These are phyloP conservation scores for Pocillopora damicornis DNA, from an alignment of 64 coral and sea anemone genomes.

Conservation along the genomic window DNA sequence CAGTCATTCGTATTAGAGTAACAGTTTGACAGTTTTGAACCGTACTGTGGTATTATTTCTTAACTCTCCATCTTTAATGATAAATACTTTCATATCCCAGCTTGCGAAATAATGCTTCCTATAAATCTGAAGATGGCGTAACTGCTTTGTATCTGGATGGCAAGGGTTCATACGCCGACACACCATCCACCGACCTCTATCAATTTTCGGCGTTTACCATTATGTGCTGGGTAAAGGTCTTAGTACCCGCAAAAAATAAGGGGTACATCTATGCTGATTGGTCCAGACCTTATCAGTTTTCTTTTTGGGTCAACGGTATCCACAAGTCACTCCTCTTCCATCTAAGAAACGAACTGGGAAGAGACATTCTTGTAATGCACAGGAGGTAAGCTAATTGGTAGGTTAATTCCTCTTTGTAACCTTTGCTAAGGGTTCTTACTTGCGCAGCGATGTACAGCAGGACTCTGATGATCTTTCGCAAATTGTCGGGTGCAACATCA, in stretches of 20 bases:
- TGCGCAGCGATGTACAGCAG: too few species aligned
- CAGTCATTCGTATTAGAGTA: too few species aligned
- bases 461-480: too few species aligned
- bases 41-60: neutral
- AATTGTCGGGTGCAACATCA: too few species aligned
- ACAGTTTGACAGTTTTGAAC: neutral
- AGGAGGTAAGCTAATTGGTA: neutral
- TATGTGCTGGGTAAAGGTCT: conserved; percentile 1
- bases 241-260: neutral
- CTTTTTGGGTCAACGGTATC: neutral
- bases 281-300: neutral
- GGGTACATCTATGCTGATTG: conserved; percentile 16
- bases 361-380: neutral
- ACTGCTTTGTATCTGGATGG: neutral
- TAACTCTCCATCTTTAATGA: neutral
- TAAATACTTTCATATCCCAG: neutral
- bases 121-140: neutral
- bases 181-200: neutral
- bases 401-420: too few species aligned
- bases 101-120: neutral
- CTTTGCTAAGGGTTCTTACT: too few species aligned
- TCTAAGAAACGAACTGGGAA: neutral
- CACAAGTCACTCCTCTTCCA: neutral
- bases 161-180: neutral
- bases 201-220: neutral